These are phyloP conservation scores for Aix galericulata DNA, from an alignment of 2,113 vertebrate genomes.

Conservation along the genomic window DNA sequence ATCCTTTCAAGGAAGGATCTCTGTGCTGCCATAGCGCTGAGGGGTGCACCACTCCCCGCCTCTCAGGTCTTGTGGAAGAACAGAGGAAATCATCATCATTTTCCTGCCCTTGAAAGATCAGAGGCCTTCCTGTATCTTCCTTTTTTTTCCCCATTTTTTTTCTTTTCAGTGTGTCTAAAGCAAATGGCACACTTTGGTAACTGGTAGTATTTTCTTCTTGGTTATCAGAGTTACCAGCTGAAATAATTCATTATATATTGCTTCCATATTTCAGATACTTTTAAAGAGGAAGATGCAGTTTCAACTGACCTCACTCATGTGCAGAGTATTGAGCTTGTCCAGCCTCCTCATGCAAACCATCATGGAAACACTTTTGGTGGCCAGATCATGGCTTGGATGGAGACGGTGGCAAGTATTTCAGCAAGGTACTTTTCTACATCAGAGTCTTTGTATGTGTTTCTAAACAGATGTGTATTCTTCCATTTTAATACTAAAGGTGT, in stretches of 20 bases:
- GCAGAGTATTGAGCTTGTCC: slow-evolving; percentile 83
- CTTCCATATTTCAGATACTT: slow-evolving; percentile 43
- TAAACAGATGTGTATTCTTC: neutral
- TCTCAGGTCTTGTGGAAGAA: neutral
- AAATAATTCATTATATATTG: neutral
- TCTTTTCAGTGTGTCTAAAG: neutral
- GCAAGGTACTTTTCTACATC: slow-evolving; percentile 74
- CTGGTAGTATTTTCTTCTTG: neutral
- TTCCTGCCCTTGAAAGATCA: neutral
- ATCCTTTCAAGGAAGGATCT: neutral
- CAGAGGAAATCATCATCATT: neutral
- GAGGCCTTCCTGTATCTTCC: neutral
- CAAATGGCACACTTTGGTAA: neutral
- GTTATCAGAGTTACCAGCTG: neutral
- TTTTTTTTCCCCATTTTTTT: neutral
- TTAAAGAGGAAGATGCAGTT: slow-evolving; percentile 45
- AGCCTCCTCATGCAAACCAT: slow-evolving; percentile 84
- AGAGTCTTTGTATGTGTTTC: neutral
- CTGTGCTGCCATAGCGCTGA: neutral
- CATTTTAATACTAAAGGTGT: neutral
- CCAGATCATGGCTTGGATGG: slow-evolving; percentile 89
- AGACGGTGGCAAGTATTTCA: slow-evolving; percentile 80
- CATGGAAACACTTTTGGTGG: slow-evolving; percentile 84
- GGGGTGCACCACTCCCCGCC: neutral
- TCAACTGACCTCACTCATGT: slow-evolving; percentile 70